A percentile compares a stretch with the other conserved stretches of the same genome.
Conservation (phyloP, 2,797 vertebrate genomes). For the Scarus forsteni region DNA sequence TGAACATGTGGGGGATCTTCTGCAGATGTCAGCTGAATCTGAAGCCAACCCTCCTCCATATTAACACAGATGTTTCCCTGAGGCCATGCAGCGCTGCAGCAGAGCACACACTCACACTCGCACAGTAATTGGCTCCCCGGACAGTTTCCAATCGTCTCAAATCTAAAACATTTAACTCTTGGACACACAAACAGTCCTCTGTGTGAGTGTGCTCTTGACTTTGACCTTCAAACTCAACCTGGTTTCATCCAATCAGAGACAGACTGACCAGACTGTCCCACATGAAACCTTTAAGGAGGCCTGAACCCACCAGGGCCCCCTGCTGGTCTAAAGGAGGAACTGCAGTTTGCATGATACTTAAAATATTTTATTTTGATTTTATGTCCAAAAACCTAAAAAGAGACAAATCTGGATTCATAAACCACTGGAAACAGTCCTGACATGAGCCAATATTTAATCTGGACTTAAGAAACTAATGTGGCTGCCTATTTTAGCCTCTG, state of each 20-base stretch:
- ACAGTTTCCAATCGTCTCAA: constrained; percentile 12
- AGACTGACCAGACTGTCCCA: not conserved
- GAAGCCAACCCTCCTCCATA: constrained; percentile 42
- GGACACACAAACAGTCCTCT: not conserved
- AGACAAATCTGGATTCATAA: not conserved
- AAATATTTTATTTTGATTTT: too few species aligned
- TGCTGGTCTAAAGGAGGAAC: constrained; percentile 8
- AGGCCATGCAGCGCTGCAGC: constrained; percentile 50
- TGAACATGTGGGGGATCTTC: constrained; percentile 13
- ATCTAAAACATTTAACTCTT: constrained; percentile 28
- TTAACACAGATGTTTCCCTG: constrained; percentile 59
- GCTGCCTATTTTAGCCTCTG: too few species aligned
- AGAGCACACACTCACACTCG: constrained; percentile 12
- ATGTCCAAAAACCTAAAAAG: too few species aligned
- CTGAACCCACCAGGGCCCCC: not conserved
- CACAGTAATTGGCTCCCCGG: not conserved
- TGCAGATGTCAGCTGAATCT: constrained; percentile 58
- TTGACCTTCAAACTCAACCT: constrained; percentile 31
- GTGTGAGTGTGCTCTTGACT: constrained; percentile 9
- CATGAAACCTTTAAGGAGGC: not conserved
- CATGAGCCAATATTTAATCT: not conserved
- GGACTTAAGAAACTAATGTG: too few species aligned
- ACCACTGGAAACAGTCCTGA: not conserved
- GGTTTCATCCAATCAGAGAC: constrained; percentile 28
- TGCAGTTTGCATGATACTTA: not conserved